phyloP scores from a whole-genome alignment of 1,140 invertebrate genomes.

The Papilio helenus region DNA sequence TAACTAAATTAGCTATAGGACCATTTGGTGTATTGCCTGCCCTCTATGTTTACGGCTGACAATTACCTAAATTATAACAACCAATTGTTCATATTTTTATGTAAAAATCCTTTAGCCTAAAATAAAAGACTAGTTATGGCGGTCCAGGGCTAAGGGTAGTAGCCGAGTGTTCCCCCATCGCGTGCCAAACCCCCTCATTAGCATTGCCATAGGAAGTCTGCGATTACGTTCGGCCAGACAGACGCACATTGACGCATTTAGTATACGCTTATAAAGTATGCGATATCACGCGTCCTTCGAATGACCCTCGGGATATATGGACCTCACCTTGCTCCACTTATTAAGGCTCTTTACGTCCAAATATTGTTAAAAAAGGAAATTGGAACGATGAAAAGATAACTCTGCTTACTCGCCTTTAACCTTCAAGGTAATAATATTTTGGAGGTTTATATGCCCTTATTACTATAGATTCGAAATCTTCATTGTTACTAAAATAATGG shows the following conservation, averaged over 20 bases:
- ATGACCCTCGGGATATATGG: slow-evolving; percentile 14
- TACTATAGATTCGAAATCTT: neutral
- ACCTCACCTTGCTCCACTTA: slow-evolving; percentile 25
- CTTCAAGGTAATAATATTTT: neutral
- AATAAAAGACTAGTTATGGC: neutral
- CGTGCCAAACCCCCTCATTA: slow-evolving; percentile 58
- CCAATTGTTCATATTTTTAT: neutral
- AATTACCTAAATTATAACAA: neutral
- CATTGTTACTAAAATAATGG: neutral
- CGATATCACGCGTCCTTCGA: slow-evolving; percentile 28
- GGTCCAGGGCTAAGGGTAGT: neutral
- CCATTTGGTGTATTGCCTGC: neutral
- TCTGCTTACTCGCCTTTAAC: neutral
- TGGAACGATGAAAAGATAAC: slow-evolving; percentile 11
- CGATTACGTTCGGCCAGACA: slow-evolving; percentile 61
- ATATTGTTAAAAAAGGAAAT: slow-evolving; percentile 15
- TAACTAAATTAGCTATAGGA: neutral
- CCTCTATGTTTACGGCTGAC: neutral
- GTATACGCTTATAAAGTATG: neutral
- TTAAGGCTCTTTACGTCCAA: neutral
- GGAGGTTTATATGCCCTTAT: neutral
- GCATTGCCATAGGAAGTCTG: slow-evolving; percentile 68
- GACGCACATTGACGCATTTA: slow-evolving; percentile 44
- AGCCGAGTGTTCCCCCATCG: slow-evolving; percentile 44
- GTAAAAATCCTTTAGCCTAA: neutral